phyloP scores from a whole-genome alignment of 2,113 vertebrate species.

The Mystacornis crossleyi region DNA sequence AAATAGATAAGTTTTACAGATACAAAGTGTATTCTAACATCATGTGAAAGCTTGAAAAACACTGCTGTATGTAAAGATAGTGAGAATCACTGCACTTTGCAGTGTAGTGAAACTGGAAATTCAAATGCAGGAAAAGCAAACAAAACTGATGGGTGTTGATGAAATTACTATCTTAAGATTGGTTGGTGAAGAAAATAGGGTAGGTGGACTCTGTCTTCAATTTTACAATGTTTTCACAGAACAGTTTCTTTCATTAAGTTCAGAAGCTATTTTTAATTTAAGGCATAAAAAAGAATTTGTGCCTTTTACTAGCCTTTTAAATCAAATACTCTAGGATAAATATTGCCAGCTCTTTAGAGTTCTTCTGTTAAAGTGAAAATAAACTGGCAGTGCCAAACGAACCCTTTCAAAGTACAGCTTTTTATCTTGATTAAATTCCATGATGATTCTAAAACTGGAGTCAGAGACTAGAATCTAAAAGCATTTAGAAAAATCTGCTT shows the following conservation, averaged over 20 bases:
- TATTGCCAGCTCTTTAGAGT: constrained; percentile 22
- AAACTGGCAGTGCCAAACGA: neutral
- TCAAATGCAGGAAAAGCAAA: neutral
- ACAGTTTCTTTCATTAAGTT: constrained; percentile 36
- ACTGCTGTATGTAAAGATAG: neutral
- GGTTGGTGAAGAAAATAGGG: constrained; percentile 16
- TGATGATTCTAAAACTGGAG: constrained; percentile 44
- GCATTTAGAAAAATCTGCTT: constrained; percentile 34
- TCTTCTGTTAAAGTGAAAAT: constrained; percentile 31
- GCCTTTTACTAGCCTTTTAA: constrained; percentile 53
- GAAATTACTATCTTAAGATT: constrained; percentile 16
- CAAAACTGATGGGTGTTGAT: neutral
- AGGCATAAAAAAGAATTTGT: neutral
- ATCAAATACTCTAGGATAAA: constrained; percentile 49
- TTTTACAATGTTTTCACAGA: constrained; percentile 51
- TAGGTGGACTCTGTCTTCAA: neutral
- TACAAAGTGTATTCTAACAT: neutral
- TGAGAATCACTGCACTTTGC: neutral
- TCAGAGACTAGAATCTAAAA: constrained; percentile 12
- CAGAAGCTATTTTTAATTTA: constrained; percentile 65
- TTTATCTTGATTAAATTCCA: constrained; percentile 53
- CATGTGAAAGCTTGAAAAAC: neutral
- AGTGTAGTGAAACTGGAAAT: neutral
- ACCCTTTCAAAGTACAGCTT: constrained; percentile 21
- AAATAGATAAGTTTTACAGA: neutral